Percentiles rank a stretch among this genome's conserved stretches.
Evolutionary conservation across 2,797 vertebrate genomes (phyloP).

Genomic region (Acanthornis magna): DNA sequence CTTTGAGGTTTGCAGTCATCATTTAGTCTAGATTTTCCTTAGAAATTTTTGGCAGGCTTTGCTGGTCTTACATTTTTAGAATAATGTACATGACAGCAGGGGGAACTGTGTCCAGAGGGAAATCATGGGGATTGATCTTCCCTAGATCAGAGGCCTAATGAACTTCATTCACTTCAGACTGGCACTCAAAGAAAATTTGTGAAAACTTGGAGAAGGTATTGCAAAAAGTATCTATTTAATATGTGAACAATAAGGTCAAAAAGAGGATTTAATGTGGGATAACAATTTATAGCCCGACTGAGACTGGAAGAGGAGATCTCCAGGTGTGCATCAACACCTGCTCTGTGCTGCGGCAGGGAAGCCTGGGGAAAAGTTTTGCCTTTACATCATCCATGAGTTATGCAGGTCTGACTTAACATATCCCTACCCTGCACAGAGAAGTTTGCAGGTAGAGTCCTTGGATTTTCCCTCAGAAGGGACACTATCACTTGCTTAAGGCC

Average conservation of each 20-base stretch:
- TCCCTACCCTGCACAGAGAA: neutral
- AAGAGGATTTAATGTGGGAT: neutral
- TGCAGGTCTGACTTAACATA: neutral
- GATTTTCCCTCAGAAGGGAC: neutral
- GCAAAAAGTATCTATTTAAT: neutral
- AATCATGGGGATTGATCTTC: neutral
- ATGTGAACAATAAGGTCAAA: neutral
- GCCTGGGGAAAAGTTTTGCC: neutral
- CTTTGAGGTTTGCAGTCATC: constrained; percentile 1
- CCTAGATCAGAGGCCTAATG: neutral
- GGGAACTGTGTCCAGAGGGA: neutral
- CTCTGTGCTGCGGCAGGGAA: neutral
- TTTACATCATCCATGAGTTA: neutral
- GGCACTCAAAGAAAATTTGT: neutral
- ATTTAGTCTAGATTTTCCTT: neutral
- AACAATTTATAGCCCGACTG: neutral
- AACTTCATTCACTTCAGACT: neutral
- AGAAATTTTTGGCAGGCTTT: neutral
- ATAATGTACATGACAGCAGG: neutral
- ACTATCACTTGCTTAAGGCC: neutral
- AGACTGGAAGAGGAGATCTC: neutral
- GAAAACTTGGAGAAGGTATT: neutral
- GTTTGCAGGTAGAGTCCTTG: neutral
- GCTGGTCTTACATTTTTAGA: neutral
- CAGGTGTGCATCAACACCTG: neutral